Evolutionary conservation across 2,113 vertebrate species (phyloP).

Genomic region (Nothoprocta perdicaria): DNA sequence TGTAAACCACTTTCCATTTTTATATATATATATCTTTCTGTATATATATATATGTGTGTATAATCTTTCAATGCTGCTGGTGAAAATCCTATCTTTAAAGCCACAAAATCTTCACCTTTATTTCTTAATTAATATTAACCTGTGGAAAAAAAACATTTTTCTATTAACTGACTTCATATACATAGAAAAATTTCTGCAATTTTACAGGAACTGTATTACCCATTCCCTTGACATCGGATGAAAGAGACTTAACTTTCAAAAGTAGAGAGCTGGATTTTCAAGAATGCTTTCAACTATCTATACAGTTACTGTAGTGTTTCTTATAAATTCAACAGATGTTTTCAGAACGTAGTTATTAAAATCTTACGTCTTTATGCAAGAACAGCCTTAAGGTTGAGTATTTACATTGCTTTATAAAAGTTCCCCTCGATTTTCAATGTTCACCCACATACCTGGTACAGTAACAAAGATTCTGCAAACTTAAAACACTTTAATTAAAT

Average conservation of each 20-base stretch:
- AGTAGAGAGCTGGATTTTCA: slow-evolving; percentile 81
- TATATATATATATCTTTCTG: slow-evolving; percentile 69
- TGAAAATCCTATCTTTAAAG: slow-evolving; percentile 77
- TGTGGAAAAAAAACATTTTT: slow-evolving; percentile 69
- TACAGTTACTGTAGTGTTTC: slow-evolving; percentile 76
- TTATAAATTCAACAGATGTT: slow-evolving; percentile 82
- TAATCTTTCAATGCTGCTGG: slow-evolving; percentile 76
- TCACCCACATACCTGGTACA: slow-evolving; percentile 83
- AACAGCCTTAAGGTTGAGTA: slow-evolving; percentile 79
- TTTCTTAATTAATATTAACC: slow-evolving; percentile 73
- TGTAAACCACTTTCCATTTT: slow-evolving; percentile 76
- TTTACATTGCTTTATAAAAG: slow-evolving; percentile 88
- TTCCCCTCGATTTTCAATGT: slow-evolving; percentile 82
- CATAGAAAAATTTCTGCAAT: slow-evolving; percentile 80
- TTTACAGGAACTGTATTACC: slow-evolving; percentile 79
- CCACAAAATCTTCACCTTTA: slow-evolving; percentile 78
- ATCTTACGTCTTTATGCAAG: slow-evolving; percentile 79
- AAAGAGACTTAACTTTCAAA: slow-evolving; percentile 79
- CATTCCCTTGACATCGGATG: slow-evolving; percentile 79
- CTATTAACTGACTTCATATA: slow-evolving; percentile 80
- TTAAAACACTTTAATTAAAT: slow-evolving; percentile 84
- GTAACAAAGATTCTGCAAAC: slow-evolving; percentile 83
- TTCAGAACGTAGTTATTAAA: slow-evolving; percentile 82
- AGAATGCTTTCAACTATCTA: slow-evolving; percentile 81
- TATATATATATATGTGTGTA: slow-evolving; percentile 62